A percentile compares a stretch with the other conserved stretches of the same genome.
These are phyloP conservation scores for Oedothorax gibbosus DNA, from an alignment of 1,140 invertebrate genomes.

Conservation along the genomic window DNA sequence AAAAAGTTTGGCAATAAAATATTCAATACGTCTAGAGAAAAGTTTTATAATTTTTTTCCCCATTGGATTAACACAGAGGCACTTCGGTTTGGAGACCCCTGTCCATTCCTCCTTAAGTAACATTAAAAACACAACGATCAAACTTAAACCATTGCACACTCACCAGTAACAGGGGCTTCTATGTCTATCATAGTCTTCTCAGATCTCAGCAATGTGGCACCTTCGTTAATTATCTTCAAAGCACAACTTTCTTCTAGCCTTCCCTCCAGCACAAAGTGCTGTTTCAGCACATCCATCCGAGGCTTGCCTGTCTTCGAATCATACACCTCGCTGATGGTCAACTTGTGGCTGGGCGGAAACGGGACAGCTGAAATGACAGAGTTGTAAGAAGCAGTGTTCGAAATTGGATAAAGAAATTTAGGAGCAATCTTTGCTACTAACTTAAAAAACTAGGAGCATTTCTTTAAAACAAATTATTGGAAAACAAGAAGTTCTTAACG, in stretches of 20 bases:
- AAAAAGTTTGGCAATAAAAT: too few species aligned
- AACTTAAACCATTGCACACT: conserved; percentile 48
- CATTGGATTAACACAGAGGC: too few species aligned
- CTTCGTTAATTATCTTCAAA: conserved; percentile 95
- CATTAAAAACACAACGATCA: too few species aligned
- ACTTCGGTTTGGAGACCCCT: too few species aligned
- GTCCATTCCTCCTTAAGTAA: too few species aligned
- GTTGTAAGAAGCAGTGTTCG: not conserved
- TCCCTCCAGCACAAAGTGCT: conserved; percentile 98
- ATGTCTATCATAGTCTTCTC: conserved; percentile 99
- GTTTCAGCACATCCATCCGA: conserved; percentile 95
- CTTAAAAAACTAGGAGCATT: not conserved
- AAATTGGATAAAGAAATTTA: too few species aligned
- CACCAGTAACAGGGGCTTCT: conserved; percentile 98
- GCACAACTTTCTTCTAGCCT: conserved; percentile 98
- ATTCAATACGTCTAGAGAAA: too few species aligned
- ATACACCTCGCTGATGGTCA: conserved; percentile 96
- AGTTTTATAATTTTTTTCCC: too few species aligned
- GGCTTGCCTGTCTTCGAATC: conserved; percentile 93
- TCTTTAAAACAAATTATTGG: not conserved
- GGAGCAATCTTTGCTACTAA: not conserved
- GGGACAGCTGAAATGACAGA: conserved; percentile 79
- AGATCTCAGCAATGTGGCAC: conserved; percentile 91
- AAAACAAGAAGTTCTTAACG: too few species aligned
- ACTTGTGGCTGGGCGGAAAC: conserved; percentile 96